Conservation (phyloP, 1,140 invertebrate species). For the Pinna nobilis region DNA sequence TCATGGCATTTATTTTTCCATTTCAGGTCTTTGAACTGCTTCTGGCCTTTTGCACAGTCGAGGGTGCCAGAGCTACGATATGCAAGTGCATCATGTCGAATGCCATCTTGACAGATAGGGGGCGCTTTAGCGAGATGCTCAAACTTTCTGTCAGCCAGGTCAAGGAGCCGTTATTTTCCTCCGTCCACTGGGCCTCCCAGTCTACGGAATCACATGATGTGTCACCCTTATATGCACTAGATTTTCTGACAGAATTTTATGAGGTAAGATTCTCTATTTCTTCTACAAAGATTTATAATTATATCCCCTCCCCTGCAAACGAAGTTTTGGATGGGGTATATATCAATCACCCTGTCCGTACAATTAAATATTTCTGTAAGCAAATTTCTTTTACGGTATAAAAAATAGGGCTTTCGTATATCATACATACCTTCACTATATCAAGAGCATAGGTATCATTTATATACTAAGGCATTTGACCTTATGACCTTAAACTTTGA, state of each 20-base stretch:
- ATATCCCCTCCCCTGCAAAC: no score
- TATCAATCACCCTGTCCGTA: no score
- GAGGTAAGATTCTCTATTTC: conserved; percentile 46
- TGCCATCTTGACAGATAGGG: conserved; percentile 38
- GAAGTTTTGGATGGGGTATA: no score
- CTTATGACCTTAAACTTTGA: no score
- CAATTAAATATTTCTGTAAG: no score
- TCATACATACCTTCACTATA: no score
- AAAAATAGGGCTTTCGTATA: no score
- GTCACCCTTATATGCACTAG: conserved; percentile 55
- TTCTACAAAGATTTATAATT: background rate
- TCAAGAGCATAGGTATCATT: no score
- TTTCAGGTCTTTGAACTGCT: conserved; percentile 68
- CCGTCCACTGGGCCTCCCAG: conserved; percentile 62
- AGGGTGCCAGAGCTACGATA: conserved; percentile 48
- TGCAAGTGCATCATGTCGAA: conserved; percentile 54
- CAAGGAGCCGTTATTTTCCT: conserved; percentile 57
- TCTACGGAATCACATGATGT: conserved; percentile 43
- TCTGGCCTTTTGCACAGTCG: conserved; percentile 56
- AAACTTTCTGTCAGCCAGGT: conserved; percentile 43
- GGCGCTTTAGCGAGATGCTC: conserved; percentile 28
- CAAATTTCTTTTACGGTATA: no score
- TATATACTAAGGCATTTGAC: no score
- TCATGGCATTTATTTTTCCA: background rate
- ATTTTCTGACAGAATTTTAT: conserved; percentile 64